Evolutionary conservation across 2,797 vertebrate species (phyloP).

Genomic region (Parauchenoglanis punctatus): DNA sequence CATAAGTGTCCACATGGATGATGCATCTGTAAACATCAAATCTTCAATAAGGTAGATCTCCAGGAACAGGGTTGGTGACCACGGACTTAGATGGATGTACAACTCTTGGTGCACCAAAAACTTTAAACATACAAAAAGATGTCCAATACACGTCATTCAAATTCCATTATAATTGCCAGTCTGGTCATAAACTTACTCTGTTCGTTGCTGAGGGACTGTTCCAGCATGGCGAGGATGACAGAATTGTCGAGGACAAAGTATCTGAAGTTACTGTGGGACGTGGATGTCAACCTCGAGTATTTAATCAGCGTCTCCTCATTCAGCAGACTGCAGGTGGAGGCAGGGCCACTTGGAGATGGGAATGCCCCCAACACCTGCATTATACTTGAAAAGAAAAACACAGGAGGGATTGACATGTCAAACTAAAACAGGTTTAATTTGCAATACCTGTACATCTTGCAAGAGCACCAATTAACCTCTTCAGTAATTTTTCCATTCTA

Average conservation of each 20-base stretch:
- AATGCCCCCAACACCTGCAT: constrained; percentile 89
- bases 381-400: constrained; percentile 71
- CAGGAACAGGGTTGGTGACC: too few relatives aligned
- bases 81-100: too few relatives aligned
- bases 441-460: background rate
- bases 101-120: background rate
- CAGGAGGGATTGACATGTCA: background rate
- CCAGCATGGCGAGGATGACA: constrained; percentile 88
- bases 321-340: constrained; percentile 87
- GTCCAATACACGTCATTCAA: background rate
- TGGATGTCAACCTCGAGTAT: constrained; percentile 81
- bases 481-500: background rate
- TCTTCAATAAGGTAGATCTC: too few relatives aligned
- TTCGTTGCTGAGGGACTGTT: constrained; percentile 83
- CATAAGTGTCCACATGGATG: background rate
- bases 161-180: background rate
- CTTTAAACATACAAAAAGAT: background rate
- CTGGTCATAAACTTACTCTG: constrained; percentile 77
- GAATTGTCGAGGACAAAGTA: constrained; percentile 91
- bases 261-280: constrained; percentile 83
- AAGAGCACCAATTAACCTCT: background rate
- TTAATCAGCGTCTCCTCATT: constrained; percentile 86
- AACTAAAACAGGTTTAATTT: background rate
- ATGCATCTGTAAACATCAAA: background rate
- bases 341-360: constrained; percentile 87